Evolutionary conservation across 2,888 invertebrate genomes (phyloP), one percentile per base, ranked within the genome.

Genomic region (Hirtodrosophila cameraria): DNA sequence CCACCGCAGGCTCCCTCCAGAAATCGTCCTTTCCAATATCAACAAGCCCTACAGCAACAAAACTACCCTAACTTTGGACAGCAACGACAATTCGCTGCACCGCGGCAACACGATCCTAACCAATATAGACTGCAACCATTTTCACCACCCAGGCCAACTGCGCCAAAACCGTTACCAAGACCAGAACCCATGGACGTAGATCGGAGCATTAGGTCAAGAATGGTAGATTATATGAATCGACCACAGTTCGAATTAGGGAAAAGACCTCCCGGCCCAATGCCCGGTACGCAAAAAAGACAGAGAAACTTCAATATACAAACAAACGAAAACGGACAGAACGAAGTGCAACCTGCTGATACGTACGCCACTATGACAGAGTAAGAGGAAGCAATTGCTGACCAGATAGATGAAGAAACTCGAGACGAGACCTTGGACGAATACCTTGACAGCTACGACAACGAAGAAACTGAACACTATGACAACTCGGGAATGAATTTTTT

Each of bases 191-290:
- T 49, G 20, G 49, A 38, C 1, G 15, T 31, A 13, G 23, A 31
- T 4, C 12, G 2, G 6, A 33, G 31, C 31, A 8, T 45, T 12
- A 2, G 13, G 7, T 3, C 8, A 31, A 28, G 11, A 28, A 28
- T 28, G 28, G 28, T 18, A 18, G 5, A 11, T n/a, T n/a, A 38
- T 2, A 38, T 48, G 8, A 48, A 38, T 18, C 16, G 36, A 39
- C 39, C 38, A n/a, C n/a, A n/a, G n/a, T n/a, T n/a, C n/a, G n/a
- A n/a, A n/a, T n/a, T n/a, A n/a, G n/a, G n/a, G n/a, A n/a, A 39
- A 15, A 49, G 30, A 30, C 49, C 20, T 3, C 30, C 38, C 6
- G 20, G 12, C 12, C 30, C 38, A 30, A 13, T 20, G n/a, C 6
- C 30, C 6, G 15, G 39, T 6, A 7, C 6, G 7, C 1, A 35